Evolutionary conservation across 2,797 vertebrate genomes (phyloP).

Genomic region (Urosaurus nigricauda): DNA sequence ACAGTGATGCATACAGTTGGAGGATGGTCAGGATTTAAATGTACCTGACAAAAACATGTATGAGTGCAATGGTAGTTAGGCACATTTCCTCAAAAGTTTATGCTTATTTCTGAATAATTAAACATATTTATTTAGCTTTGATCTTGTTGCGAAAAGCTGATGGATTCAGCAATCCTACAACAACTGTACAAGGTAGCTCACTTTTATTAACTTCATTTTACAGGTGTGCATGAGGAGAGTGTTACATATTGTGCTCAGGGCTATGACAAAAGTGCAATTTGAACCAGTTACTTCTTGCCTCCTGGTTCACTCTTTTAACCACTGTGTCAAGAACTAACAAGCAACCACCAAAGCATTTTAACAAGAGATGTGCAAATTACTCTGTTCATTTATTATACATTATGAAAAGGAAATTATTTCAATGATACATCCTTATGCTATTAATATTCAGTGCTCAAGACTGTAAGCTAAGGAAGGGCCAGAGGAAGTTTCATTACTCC

Average conservation of each 20-base stretch:
- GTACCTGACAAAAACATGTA: too few species aligned
- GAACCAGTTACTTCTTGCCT: neutral
- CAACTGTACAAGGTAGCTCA: neutral
- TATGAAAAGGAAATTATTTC: constrained; percentile 67
- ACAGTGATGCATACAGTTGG: too few species aligned
- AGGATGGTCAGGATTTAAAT: too few species aligned
- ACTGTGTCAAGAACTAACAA: constrained; percentile 38
- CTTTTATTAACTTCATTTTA: neutral
- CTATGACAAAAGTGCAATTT: neutral
- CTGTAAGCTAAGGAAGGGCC: constrained; percentile 61
- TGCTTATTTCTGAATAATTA: neutral
- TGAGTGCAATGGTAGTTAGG: neutral
- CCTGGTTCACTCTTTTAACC: neutral
- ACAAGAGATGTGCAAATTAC: constrained; percentile 50
- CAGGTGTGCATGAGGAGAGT: neutral
- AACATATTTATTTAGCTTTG: neutral
- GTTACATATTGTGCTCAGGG: neutral
- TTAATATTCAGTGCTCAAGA: constrained; percentile 58
- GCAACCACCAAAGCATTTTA: constrained; percentile 47
- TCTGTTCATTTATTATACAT: constrained; percentile 57
- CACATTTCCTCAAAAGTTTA: neutral
- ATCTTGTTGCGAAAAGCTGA: neutral
- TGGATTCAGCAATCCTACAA: too few species aligned
- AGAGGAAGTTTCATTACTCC: constrained; percentile 56
- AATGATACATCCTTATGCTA: constrained; percentile 64